Percentiles rank a stretch among this genome's conserved stretches.
phyloP scores from a whole-genome alignment of 2,797 vertebrate species.

The Botia almorhae region DNA sequence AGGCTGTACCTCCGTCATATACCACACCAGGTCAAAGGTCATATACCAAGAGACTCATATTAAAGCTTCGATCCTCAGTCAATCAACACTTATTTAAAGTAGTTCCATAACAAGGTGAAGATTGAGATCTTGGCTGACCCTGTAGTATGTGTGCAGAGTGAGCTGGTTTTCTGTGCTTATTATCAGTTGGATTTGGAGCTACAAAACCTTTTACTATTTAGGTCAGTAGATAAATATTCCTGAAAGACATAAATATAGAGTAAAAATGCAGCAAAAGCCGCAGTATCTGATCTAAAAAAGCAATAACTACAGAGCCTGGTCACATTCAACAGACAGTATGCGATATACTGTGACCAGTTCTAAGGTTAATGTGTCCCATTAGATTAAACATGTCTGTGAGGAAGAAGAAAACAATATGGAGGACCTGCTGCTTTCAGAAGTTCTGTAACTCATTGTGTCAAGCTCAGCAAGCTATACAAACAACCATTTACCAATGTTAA shows the following conservation, averaged over 20 bases:
- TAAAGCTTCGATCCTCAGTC: conserved; percentile 77
- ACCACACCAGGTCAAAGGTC: conserved; percentile 75
- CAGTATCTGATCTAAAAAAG: not conserved
- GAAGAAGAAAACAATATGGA: conserved; percentile 4
- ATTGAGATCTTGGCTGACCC: conserved; percentile 63
- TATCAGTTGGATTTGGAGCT: not conserved
- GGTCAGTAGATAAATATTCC: not conserved
- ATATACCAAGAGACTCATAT: conserved; percentile 76
- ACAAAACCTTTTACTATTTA: not conserved
- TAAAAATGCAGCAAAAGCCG: not conserved
- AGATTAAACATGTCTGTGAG: conserved; percentile 36
- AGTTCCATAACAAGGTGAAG: conserved; percentile 74
- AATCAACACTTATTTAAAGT: conserved; percentile 79
- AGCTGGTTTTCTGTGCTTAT: conserved; percentile 9
- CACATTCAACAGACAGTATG: not conserved
- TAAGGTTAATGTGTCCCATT: conserved; percentile 39
- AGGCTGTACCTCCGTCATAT: conserved; percentile 66
- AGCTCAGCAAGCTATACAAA: not conserved
- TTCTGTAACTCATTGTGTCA: conserved; percentile 45
- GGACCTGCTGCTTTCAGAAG: conserved; percentile 38
- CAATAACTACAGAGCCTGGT: not conserved
- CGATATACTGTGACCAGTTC: conserved; percentile 44
- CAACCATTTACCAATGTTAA: too few species aligned
- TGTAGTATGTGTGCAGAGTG: conserved; percentile 55
- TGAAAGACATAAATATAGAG: not conserved